A percentile compares a stretch with the other conserved stretches of the same genome.
Evolutionary conservation across 1,140 invertebrate species (phyloP).

Genomic region (Euschistus heros): DNA sequence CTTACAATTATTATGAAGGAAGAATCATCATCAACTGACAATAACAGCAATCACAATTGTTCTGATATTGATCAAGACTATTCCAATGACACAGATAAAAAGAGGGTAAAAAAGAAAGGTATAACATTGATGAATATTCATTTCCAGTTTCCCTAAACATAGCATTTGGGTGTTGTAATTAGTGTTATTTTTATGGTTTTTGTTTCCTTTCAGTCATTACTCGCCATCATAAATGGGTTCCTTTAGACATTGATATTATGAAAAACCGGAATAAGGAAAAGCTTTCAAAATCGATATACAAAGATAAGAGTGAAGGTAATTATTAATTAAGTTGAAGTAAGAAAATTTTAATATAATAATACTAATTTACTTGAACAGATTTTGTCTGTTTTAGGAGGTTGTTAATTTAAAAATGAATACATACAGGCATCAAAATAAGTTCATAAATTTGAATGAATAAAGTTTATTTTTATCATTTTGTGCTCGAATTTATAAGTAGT

Average conservation of each 20-base stretch:
- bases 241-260: conserved; percentile 54
- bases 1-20: background rate
- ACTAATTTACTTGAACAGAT: too few relatives aligned
- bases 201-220: conserved; percentile 29
- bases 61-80: conserved; percentile 1
- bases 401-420: too few relatives aligned
- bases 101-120: background rate
- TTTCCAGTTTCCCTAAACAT: too few relatives aligned
- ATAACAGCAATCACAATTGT: background rate
- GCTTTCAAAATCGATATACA: conserved; percentile 27
- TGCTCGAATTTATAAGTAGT: too few relatives aligned
- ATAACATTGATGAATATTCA: background rate
- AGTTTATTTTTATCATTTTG: too few relatives aligned
- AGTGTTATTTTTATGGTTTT: too few relatives aligned
- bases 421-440: too few relatives aligned
- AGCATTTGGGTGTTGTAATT: too few relatives aligned
- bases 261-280: conserved; percentile 38
- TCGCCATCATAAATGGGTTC: conserved; percentile 62
- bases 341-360: too few relatives aligned
- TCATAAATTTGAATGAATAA: too few relatives aligned
- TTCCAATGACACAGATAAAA: background rate
- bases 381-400: too few relatives aligned
- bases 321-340: too few relatives aligned
- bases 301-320: conserved; percentile 19
- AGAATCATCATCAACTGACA: background rate